Conservation (phyloP, 1,140 invertebrate species). For the Matsumurasca onukii region DNA sequence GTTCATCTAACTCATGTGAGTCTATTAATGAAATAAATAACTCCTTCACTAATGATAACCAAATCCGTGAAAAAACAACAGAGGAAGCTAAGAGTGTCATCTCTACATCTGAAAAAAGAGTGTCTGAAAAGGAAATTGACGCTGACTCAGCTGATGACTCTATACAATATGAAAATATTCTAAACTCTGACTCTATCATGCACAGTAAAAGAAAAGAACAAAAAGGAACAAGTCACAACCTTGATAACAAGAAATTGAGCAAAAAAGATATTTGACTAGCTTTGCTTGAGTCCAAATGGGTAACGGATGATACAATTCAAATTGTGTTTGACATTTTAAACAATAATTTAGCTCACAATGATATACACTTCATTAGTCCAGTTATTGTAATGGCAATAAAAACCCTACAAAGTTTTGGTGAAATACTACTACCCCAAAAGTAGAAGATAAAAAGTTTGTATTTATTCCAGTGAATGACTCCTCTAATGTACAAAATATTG, state of each 20-base stretch:
- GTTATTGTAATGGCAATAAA: background rate
- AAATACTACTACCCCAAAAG: background rate
- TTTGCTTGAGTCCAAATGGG: conserved; percentile 11
- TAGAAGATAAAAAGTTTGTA: background rate
- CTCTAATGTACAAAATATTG: background rate
- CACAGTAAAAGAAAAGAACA: too few relatives aligned
- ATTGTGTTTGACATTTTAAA: conserved; percentile 15
- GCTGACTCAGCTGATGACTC: too few relatives aligned
- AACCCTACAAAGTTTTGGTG: background rate
- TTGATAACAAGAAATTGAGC: background rate
- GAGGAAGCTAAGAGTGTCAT: too few relatives aligned
- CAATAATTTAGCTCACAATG: background rate
- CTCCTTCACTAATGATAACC: too few relatives aligned
- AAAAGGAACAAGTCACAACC: too few relatives aligned
- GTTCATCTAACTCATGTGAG: too few relatives aligned
- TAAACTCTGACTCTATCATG: too few relatives aligned
- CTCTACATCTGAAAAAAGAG: too few relatives aligned
- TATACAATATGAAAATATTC: too few relatives aligned
- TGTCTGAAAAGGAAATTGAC: too few relatives aligned
- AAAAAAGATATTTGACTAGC: background rate
- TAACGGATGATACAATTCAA: conserved; percentile 6
- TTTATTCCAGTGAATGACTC: conserved; percentile 16
- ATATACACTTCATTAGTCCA: background rate
- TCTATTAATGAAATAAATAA: too few relatives aligned
- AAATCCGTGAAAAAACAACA: too few relatives aligned